These are phyloP conservation scores for Chunga burmeisteri DNA, from an alignment of 2,113 vertebrate genomes.

Conservation along the genomic window DNA sequence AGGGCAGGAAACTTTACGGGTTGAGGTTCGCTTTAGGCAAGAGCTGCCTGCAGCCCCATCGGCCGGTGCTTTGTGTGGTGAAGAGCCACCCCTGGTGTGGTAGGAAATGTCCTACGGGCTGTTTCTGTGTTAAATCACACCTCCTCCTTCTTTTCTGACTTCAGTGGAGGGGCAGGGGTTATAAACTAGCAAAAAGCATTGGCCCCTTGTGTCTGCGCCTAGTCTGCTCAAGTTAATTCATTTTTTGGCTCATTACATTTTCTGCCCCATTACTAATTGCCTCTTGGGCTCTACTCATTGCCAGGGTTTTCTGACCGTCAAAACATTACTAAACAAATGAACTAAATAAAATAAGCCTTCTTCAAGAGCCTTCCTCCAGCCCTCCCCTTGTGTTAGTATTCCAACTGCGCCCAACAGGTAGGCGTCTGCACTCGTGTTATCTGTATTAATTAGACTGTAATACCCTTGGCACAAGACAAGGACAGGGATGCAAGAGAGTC, in stretches of 20 bases:
- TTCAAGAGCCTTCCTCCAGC: constrained; percentile 10
- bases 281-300: constrained; percentile 56
- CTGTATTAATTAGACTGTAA: constrained; percentile 68
- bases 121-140: background rate
- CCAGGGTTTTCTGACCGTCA: constrained; percentile 58
- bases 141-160: background rate
- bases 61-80: background rate
- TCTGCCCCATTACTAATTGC: constrained; percentile 61
- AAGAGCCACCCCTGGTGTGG: background rate
- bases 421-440: constrained; percentile 55
- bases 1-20: background rate
- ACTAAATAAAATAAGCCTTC: constrained; percentile 57
- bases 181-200: constrained; percentile 44
- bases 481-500: constrained; percentile 43
- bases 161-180: background rate
- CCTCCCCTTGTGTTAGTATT: constrained; percentile 45
- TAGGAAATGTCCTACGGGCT: background rate
- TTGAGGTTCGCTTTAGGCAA: background rate
- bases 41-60: background rate
- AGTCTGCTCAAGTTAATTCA: constrained; percentile 61
- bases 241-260: constrained; percentile 68
- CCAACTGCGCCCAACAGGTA: constrained; percentile 50
- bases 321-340: constrained; percentile 59
- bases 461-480: constrained; percentile 64
- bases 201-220: constrained; percentile 26